Percentiles rank a stretch among this genome's conserved stretches.
Conservation (phyloP, 2,113 vertebrate genomes). For the Atlantisia rogersi region DNA sequence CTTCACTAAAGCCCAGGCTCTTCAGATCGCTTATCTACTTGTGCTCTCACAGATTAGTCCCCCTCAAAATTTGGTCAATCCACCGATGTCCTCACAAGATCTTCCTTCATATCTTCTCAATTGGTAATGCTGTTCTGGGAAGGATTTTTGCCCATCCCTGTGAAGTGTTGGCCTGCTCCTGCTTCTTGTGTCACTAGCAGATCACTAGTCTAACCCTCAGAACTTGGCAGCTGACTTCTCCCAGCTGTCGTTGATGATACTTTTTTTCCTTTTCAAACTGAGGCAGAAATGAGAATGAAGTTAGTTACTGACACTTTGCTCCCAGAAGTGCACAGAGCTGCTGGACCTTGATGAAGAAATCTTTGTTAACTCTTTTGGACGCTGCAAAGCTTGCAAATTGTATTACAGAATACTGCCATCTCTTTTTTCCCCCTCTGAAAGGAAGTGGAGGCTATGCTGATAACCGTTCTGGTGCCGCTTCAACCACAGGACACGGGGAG, state of each 20-base stretch:
- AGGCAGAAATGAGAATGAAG: not conserved
- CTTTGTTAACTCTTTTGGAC: not conserved
- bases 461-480: constrained; percentile 86
- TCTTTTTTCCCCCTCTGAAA: constrained; percentile 42
- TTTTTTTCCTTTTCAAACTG: not conserved
- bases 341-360: not conserved
- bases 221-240: not conserved
- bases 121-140: not conserved
- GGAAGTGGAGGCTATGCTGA: constrained; percentile 94
- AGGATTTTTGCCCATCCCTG: not conserved
- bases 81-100: not conserved
- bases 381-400: not conserved
- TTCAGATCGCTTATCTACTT: not conserved
- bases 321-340: not conserved
- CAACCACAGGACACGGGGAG: constrained; percentile 93
- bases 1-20: not conserved
- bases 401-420: not conserved
- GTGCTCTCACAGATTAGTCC: not conserved
- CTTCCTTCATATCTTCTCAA: not conserved
- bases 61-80: not conserved
- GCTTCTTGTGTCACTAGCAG: not conserved
- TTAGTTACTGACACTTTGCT: not conserved
- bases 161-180: not conserved
- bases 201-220: not conserved
- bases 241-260: not conserved